Base-by-base conservation (phyloP, 2,113 vertebrate genomes). In the Tringa solitaria region DNA sequence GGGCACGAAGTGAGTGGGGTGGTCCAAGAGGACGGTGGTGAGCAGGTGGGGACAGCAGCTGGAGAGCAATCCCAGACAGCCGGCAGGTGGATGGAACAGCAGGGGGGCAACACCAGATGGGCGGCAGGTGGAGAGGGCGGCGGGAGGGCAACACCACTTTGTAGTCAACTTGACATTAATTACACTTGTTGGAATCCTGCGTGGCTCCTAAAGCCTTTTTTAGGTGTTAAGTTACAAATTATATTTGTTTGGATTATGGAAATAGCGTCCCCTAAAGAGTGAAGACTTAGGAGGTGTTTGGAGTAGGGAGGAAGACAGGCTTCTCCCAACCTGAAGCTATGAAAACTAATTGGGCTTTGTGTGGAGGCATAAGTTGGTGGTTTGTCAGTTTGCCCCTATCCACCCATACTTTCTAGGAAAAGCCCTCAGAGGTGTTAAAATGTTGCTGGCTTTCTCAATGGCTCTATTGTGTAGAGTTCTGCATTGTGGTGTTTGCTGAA, bases 141-240 rank as follows among this genome's bases (percentile, higher is more conserved):
- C 4, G 1, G 51, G 70, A 95, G 85, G 80, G 73, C 84, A 96
- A 21, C 32, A 53, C 35, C 54, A 48, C 82, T 94, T 95, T 92
- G 90, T 91, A 87, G 37, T 83, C 54, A 64, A 88, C 72, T 92
- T 95, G 95, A 94, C 78, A 76, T 91, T 94, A 95, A 96, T 96
- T 97, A 60, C 67, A 89, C 69, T 95, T 95, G 90, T 91, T 94
- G 69, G 87, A 91, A 92, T 88, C 27, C 48, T 93, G 22, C 2
- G 1, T n/a, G n/a, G 20, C 32, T 91, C 39, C 26, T 37, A 70
- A 73, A 77, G 82, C 28, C 6, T 64, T 46, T 80, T 76, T 54
- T 13, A 68, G 67, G 61, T 86, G 51, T 75, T 86, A 79, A 68
- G 59, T 91, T 88, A 59, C 72, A 77, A 86, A 68, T 67, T 2